A percentile compares a stretch with the other conserved stretches of the same genome.
Evolutionary conservation across 2,113 vertebrate genomes (phyloP).

Genomic region (Protomyctophum bolini): DNA sequence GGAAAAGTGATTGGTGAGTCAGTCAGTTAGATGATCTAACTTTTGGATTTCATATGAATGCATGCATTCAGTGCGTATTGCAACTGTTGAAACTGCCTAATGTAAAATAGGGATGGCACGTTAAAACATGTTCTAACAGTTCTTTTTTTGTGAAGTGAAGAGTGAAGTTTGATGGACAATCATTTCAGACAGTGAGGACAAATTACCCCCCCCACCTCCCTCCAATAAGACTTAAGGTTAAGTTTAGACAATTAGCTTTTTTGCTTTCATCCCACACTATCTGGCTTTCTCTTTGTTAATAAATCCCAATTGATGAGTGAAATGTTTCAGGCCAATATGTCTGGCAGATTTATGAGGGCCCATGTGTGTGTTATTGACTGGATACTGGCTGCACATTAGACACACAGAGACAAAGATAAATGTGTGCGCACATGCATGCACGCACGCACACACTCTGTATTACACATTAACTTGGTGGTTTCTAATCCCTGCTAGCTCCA

Average conservation of each 20-base stretch:
- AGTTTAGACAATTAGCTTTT: neutral
- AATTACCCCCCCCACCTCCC: too few species aligned
- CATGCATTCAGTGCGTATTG: too few species aligned
- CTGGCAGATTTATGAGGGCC: slow-evolving; percentile 67
- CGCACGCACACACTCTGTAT: slow-evolving; percentile 13
- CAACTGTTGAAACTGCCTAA: neutral
- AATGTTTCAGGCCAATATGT: slow-evolving; percentile 73
- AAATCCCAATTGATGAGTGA: slow-evolving; percentile 71
- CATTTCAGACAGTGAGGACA: too few species aligned
- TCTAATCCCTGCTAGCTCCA: slow-evolving; percentile 72
- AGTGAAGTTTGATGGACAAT: too few species aligned
- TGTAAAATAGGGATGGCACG: too few species aligned
- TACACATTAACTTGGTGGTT: slow-evolving; percentile 67
- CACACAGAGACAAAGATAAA: slow-evolving; percentile 5
- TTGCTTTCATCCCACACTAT: neutral
- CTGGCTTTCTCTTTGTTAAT: slow-evolving; percentile 58
- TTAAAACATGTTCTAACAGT: too few species aligned
- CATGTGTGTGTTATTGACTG: slow-evolving; percentile 51
- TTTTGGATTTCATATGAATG: neutral
- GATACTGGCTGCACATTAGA: slow-evolving; percentile 66
- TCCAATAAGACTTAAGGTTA: too few species aligned
- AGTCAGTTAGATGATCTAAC: slow-evolving; percentile 34
- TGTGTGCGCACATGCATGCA: neutral
- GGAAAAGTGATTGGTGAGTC: slow-evolving; percentile 29
- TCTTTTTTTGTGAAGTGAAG: too few species aligned